These are phyloP conservation scores for Hetaerina titia DNA, from an alignment of 2,888 invertebrate species.

Conservation along the genomic window DNA sequence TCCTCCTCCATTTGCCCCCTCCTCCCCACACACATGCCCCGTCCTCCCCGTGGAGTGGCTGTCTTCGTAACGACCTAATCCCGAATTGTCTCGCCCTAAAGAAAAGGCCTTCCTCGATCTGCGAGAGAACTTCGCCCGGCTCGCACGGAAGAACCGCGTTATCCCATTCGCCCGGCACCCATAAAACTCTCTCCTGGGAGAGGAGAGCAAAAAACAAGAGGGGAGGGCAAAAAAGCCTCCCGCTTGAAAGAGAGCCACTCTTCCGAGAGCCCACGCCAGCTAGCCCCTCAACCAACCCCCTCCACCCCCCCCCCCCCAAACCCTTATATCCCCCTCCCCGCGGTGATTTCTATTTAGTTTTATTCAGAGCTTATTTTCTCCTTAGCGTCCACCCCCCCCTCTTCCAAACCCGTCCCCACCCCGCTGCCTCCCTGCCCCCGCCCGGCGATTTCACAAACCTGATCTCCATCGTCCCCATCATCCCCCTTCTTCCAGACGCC, in stretches of 20 bases:
- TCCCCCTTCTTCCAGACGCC: neutral
- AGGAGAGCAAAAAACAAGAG: neutral
- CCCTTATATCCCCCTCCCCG: neutral
- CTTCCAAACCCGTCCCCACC: constrained; percentile 5
- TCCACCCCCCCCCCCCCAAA: too few relatives aligned
- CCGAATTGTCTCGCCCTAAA: constrained; percentile 59
- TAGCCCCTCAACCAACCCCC: too few relatives aligned
- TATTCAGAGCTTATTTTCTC: neutral
- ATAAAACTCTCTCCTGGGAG: constrained; percentile 17
- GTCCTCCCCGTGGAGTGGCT: constrained; percentile 41
- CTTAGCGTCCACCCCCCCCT: neutral
- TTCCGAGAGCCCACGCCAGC: constrained; percentile 9
- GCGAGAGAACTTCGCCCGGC: neutral
- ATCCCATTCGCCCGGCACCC: constrained; percentile 58
- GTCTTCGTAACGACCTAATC: constrained; percentile 65
- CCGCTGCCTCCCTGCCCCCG: neutral
- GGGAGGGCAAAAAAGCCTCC: neutral
- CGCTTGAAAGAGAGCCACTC: constrained; percentile 38
- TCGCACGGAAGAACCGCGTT: neutral
- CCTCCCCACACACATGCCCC: neutral
- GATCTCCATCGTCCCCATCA: neutral
- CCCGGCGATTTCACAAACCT: constrained; percentile 11
- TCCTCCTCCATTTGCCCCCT: neutral
- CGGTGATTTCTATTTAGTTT: constrained; percentile 22
- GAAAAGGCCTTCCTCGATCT: constrained; percentile 34